Percentiles rank a stretch among this genome's conserved stretches.
Conservation (phyloP, 1,140 invertebrate genomes). For the Drosophila mojavensis region DNA sequence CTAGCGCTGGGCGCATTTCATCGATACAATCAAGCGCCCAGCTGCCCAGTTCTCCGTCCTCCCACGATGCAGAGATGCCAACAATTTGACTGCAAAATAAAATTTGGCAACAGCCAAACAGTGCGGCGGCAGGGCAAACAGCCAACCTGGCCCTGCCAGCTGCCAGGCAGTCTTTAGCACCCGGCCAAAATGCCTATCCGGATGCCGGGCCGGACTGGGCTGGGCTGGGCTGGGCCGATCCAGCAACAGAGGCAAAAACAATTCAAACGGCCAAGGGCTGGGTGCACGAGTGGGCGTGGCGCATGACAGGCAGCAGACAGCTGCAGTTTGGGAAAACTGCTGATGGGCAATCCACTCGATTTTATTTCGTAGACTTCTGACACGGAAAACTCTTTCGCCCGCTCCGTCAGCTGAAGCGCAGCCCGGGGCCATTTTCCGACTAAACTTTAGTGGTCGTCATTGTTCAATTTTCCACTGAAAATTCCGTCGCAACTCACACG, state of each 20-base stretch:
- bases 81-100: slow-evolving; percentile 80
- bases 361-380: slow-evolving; percentile 53
- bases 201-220: not conserved
- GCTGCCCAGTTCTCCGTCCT: not conserved
- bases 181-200: slow-evolving; percentile 11
- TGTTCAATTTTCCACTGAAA: slow-evolving; percentile 47
- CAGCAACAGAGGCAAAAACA: slow-evolving; percentile 16
- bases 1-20: slow-evolving; percentile 8
- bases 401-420: slow-evolving; percentile 27
- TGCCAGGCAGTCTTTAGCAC: slow-evolving; percentile 28
- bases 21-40: not conserved
- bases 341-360: slow-evolving; percentile 74
- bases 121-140: slow-evolving; percentile 27
- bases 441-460: slow-evolving; percentile 63
- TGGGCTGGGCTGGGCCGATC: not conserved
- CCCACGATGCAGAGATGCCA: slow-evolving; percentile 50
- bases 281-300: not conserved
- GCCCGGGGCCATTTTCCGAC: slow-evolving; percentile 59
- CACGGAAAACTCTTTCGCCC: slow-evolving; percentile 10
- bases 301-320: slow-evolving; percentile 68
- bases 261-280: not conserved
- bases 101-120: slow-evolving; percentile 65
- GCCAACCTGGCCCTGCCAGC: slow-evolving; percentile 48
- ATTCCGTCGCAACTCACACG: slow-evolving; percentile 10
- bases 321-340: slow-evolving; percentile 66